Percentiles rank a stretch among this genome's conserved stretches.
These are phyloP conservation scores for Rhinogobius similis DNA, from an alignment of 2,113 vertebrate genomes.

Conservation along the genomic window DNA sequence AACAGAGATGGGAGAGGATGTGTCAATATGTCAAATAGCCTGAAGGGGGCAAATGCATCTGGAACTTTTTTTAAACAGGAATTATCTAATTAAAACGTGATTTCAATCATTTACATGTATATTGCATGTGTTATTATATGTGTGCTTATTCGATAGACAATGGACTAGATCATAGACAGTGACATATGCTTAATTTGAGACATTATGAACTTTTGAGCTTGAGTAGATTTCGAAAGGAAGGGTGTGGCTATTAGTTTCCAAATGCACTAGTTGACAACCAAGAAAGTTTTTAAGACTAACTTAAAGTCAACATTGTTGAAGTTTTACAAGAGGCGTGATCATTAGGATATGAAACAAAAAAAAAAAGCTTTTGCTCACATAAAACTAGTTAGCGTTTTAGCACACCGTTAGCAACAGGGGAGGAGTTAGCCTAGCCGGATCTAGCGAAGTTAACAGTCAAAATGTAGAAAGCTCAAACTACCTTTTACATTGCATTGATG, in stretches of 20 bases:
- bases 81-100: neutral
- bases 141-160: neutral
- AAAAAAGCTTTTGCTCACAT: neutral
- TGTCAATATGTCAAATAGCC: slow-evolving; percentile 20
- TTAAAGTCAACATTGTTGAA: neutral
- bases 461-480: neutral
- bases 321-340: neutral
- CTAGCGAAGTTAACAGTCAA: neutral
- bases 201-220: slow-evolving; percentile 37
- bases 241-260: slow-evolving; percentile 70
- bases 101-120: neutral
- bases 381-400: slow-evolving; percentile 27
- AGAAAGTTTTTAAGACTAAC: neutral
- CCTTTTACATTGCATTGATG: neutral
- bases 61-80: neutral
- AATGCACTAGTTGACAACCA: slow-evolving; percentile 5
- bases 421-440: neutral
- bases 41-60: neutral
- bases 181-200: neutral
- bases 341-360: neutral
- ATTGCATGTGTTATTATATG: neutral
- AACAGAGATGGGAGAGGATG: slow-evolving; percentile 2
- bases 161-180: too few relatives aligned
- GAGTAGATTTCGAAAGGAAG: slow-evolving; percentile 66
- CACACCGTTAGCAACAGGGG: slow-evolving; percentile 34